These are phyloP conservation scores for Macaca nemestrina DNA, from an alignment of 2,113 vertebrate genomes.

Conservation along the genomic window DNA sequence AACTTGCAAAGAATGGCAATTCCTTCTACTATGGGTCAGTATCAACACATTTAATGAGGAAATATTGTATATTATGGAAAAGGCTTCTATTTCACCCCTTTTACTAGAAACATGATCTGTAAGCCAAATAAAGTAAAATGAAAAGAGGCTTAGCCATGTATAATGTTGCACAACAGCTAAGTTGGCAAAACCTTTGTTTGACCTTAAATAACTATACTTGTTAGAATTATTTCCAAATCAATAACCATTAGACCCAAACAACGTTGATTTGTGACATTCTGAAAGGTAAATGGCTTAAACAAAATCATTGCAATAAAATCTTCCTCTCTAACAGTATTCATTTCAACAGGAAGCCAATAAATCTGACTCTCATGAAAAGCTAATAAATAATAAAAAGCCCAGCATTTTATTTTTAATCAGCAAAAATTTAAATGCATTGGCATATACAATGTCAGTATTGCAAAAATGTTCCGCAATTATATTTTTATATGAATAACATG, in stretches of 20 bases:
- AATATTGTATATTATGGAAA: neutral
- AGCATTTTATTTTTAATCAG: constrained; percentile 71
- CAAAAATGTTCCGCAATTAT: neutral
- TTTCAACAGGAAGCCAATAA: constrained; percentile 72
- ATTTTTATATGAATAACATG: neutral
- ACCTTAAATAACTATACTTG: constrained; percentile 70
- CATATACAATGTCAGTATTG: neutral
- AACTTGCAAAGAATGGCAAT: neutral
- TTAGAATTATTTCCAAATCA: constrained; percentile 79
- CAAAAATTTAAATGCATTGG: constrained; percentile 66
- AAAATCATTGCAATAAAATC: constrained; percentile 76
- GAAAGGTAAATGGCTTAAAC: constrained; percentile 78
- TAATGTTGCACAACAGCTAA: constrained; percentile 42
- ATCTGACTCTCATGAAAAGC: constrained; percentile 61
- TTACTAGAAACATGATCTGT: neutral
- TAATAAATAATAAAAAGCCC: constrained; percentile 72
- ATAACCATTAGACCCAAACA: constrained; percentile 78
- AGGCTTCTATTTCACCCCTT: neutral
- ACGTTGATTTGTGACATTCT: constrained; percentile 78
- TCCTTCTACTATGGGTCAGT: neutral
- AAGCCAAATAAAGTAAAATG: neutral
- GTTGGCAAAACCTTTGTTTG: constrained; percentile 75
- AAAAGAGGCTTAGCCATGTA: neutral
- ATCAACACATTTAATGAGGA: neutral
- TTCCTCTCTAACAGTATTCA: constrained; percentile 60